Base-by-base conservation (phyloP, 2,797 vertebrate genomes). In the Hydrocynus forskahlii region DNA sequence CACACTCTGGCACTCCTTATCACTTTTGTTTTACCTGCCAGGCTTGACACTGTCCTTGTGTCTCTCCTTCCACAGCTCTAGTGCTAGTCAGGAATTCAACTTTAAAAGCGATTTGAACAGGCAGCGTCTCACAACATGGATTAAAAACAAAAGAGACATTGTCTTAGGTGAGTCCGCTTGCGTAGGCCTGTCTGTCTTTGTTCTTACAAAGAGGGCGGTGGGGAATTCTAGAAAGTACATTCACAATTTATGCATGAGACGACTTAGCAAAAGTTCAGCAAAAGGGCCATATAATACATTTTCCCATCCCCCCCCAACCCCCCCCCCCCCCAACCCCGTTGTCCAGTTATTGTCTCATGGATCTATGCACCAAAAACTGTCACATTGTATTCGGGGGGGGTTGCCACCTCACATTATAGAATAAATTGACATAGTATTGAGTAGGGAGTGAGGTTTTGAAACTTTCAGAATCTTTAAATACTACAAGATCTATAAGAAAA, bases 41-140 rank as follows among this genome's bases (percentile, higher is more conserved):
- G 62, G 67, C 79, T 64, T 48, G 19, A 52, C 50, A 69, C 63
- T 43, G 25, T 23, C 21, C 23, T 68, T 75, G 79, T 78, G 59
- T 21, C 45, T 71, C 66, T 59, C 43, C 83, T 86, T 52, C 64
- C 63, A 62, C 48, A 62, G 50, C 59, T 75, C 77, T 63, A 48
- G 74, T 67, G 66, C 73, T 73, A 63, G 60, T 83, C 73, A 76
- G 21, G 70, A 69, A 78, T 81, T 60, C 21, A 76, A 79, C 79
- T 75, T 70, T 14, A 57, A 79, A 82, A 82, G 19, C 7, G 35
- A 59, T 72, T 66, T 57, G 25, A 66, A 5, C 17, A 52, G 59
- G 25, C 38, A n/a, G 25, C 64, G 35, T 35, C 54, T 72, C n/a
- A 16, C 25, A 68, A n/a, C 60, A 69, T 29, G 48, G 29, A 72